phyloP scores from a whole-genome alignment of 2,113 vertebrate species.

The Thomomys bottae region DNA sequence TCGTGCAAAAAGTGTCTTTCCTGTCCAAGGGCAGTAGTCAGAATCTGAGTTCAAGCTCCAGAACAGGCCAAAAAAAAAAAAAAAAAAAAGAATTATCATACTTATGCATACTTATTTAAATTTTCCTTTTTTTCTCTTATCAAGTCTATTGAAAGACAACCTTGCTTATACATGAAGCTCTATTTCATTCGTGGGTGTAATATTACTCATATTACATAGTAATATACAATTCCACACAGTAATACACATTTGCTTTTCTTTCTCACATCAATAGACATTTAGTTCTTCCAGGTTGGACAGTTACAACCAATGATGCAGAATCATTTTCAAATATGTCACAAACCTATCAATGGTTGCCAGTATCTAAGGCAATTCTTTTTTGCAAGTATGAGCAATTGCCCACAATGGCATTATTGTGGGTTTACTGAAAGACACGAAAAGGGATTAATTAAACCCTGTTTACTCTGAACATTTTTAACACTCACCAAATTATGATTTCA shows the following conservation, averaged over 20 bases:
- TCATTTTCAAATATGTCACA: background rate
- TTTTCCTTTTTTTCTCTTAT: background rate
- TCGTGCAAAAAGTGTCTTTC: too few relatives aligned
- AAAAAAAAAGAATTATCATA: background rate
- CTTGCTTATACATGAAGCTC: background rate
- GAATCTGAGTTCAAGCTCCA: too few relatives aligned
- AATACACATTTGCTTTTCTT: background rate
- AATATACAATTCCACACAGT: background rate
- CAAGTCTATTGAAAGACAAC: background rate
- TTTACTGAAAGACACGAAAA: background rate
- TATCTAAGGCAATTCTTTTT: background rate
- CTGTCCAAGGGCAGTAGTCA: too few relatives aligned
- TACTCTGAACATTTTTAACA: slow-evolving; percentile 15
- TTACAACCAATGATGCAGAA: background rate
- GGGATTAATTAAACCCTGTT: background rate
- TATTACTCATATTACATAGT: background rate
- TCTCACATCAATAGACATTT: background rate
- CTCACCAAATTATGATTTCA: background rate
- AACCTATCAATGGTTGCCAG: background rate
- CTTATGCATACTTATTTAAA: background rate
- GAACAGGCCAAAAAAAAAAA: too few relatives aligned
- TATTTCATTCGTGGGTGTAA: background rate
- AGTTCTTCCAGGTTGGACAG: background rate
- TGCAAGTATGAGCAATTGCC: background rate
- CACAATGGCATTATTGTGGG: background rate